Evolutionary conservation across 2,888 invertebrate genomes (phyloP).

Genomic region (Trachelus troglodyta): DNA sequence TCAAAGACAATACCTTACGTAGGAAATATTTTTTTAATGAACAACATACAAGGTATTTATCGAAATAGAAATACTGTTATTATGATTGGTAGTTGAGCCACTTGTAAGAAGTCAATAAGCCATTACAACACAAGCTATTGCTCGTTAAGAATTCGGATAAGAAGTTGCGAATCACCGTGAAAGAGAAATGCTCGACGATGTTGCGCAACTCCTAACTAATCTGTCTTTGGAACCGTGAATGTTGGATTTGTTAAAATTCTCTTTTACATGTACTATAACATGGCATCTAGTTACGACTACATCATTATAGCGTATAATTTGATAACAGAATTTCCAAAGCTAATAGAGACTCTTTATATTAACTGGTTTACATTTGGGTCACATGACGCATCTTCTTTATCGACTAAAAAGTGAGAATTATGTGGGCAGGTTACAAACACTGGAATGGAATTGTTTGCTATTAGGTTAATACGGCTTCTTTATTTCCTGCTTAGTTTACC

Average conservation of each 20-base stretch:
- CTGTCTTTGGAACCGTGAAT: not conserved
- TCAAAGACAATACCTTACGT: too few species aligned
- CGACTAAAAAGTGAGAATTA: not conserved
- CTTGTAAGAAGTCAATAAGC: not conserved
- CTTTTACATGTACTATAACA: too few species aligned
- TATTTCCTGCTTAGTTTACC: not conserved
- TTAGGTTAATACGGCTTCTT: not conserved
- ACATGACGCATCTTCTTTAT: not conserved
- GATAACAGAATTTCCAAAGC: too few species aligned
- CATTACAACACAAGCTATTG: not conserved
- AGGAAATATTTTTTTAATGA: too few species aligned
- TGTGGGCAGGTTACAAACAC: not conserved
- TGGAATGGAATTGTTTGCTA: not conserved
- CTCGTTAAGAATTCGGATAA: not conserved
- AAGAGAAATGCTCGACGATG: not conserved
- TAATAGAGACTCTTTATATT: not conserved
- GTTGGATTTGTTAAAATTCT: not conserved
- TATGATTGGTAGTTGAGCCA: too few species aligned
- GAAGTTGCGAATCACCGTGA: not conserved
- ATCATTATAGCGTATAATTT: too few species aligned
- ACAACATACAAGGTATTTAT: too few species aligned
- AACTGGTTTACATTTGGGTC: not conserved
- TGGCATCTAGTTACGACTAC: too few species aligned
- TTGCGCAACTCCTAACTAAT: not conserved
- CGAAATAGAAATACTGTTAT: too few species aligned